A percentile compares a stretch with the other conserved stretches of the same genome.
Evolutionary conservation across 2,888 invertebrate species (phyloP).

Genomic region (Rotaria magnacalcarata): DNA sequence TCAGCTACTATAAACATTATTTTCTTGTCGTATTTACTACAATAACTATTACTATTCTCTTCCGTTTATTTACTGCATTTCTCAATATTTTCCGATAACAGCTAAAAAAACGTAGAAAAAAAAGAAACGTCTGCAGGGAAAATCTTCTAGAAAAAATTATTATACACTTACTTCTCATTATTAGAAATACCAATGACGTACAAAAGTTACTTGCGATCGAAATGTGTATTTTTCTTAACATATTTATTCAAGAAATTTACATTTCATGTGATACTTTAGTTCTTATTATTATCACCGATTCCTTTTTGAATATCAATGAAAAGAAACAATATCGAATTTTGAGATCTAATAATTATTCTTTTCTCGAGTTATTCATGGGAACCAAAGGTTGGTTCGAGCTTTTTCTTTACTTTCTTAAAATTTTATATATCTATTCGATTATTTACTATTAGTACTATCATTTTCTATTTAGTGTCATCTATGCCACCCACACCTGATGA

Average conservation of each 20-base stretch:
- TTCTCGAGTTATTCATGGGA: neutral
- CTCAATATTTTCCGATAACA: slow-evolving; percentile 10
- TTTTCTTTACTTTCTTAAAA: neutral
- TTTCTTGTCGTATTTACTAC: neutral
- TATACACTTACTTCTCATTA: neutral
- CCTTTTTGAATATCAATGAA: neutral
- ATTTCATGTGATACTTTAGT: neutral
- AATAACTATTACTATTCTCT: slow-evolving; percentile 1
- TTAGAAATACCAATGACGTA: neutral
- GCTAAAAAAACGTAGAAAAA: neutral
- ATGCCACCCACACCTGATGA: slow-evolving; percentile 6
- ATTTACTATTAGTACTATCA: neutral
- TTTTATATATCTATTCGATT: too few relatives aligned
- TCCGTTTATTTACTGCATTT: neutral
- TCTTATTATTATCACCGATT: neutral
- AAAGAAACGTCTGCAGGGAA: neutral
- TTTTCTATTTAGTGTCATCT: neutral
- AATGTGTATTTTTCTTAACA: neutral
- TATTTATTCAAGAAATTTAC: neutral
- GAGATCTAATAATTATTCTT: neutral
- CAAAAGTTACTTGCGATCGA: neutral
- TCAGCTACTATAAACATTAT: slow-evolving; percentile 13
- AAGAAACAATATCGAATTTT: neutral
- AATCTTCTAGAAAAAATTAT: neutral
- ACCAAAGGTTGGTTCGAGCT: neutral